Base-by-base conservation (phyloP, 92 coral and sea anemone species). In the Ricordea florida region DNA sequence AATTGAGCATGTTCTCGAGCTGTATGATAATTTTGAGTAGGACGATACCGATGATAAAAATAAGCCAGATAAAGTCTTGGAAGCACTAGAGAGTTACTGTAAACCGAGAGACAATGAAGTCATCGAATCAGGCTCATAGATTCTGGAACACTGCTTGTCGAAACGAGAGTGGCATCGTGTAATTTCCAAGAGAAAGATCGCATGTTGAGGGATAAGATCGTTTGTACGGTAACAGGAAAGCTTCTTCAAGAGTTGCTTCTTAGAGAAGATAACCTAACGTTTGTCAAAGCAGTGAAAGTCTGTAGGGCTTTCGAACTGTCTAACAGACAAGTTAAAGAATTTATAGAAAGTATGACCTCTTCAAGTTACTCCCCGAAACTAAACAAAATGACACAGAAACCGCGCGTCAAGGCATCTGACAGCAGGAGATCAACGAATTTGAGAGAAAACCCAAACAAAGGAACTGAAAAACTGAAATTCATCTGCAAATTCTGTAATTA, bases 131-230 rank as follows among this genome's bases (percentile, higher is more conserved):
- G 17, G 10, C 4, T 15, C 15, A 10, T 17, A 22, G 78, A 7
- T 66, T 79, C 30, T 79, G 85, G 79, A 51, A 79, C 7, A 37
- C 57, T 0, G 25, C 72, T 6, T 71, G 14, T 52, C 73, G 49
- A 23, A 14, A 16, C 66, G 0, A 5, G 29, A 31, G 78, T 74
- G 18, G 85, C 13, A 6, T 6, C 43, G n/a, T 79, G 78, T 17
- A 80, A 71, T 23, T 80, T 80, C 28, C 18, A 60, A 21, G 86
- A 72, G 34, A 81, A 62, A 36, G 67, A 81, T 0, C 61, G 74
- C 22, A 71, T 81, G 87, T 46, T 72, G 26, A 62, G 87, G 50
- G 87, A 81, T 18, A 79, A 69, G 45, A 79, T 79, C 16, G 71
- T 69, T 11, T 69, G 68, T 30, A 56, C 45, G 11, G 74, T 59